phyloP scores from a whole-genome alignment of 1,140 invertebrate species.

The Phymastichus coffea region DNA sequence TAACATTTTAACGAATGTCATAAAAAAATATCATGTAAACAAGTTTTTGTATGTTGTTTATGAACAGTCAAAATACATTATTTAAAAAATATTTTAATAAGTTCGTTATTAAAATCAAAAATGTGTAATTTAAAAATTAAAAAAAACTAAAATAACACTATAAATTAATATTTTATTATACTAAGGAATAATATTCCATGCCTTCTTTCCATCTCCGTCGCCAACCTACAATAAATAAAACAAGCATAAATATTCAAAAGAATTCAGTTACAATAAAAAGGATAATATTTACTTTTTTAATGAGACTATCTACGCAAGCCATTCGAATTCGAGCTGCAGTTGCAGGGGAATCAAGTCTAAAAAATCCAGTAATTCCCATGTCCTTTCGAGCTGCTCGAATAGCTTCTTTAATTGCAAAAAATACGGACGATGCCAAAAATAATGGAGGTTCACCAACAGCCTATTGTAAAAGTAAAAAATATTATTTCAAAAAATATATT shows the following conservation, averaged over 20 bases:
- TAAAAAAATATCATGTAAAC: too few relatives aligned
- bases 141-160: background rate
- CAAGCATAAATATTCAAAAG: background rate
- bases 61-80: too few relatives aligned
- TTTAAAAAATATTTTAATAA: too few relatives aligned
- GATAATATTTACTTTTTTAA: conserved; percentile 63
- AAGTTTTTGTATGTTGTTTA: too few relatives aligned
- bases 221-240: conserved; percentile 23
- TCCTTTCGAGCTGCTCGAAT: conserved; percentile 76
- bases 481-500: background rate
- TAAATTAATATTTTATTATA: background rate
- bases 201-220: conserved; percentile 26
- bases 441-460: conserved; percentile 93
- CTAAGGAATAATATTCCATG: conserved; percentile 32
- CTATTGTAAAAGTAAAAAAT: conserved; percentile 55
- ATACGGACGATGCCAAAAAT: conserved; percentile 81
- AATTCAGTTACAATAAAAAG: too few relatives aligned
- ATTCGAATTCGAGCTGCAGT: conserved; percentile 87
- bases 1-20: too few relatives aligned
- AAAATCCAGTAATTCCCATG: conserved; percentile 61
- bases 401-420: conserved; percentile 90
- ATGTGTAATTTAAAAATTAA: background rate
- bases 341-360: conserved; percentile 80
- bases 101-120: too few relatives aligned
- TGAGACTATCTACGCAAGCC: conserved; percentile 84